Base-by-base conservation (phyloP, 2,113 vertebrate species). In the Panthera uncia region DNA sequence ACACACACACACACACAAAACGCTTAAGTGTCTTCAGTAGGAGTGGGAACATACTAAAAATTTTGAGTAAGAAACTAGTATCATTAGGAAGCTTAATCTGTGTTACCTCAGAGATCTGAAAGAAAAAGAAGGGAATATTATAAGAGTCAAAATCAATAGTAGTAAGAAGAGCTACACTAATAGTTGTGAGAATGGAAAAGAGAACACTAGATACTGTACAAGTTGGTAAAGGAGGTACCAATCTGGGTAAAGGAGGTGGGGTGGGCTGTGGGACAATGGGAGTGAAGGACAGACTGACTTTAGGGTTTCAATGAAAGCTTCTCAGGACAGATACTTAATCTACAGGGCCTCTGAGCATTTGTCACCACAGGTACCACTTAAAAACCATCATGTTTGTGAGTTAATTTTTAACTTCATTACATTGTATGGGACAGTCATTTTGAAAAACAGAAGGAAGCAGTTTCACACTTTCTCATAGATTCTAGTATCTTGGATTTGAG, bases 361-460 rank as follows among this genome's bases (percentile, higher is more conserved):
- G 16, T 19, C 61, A 69, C 7, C 10, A 29, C 74, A 66, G 41
- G 74, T 25, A 87, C n/a, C 45, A 88, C 33, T 50, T 80, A 36
- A 68, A 94, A 86, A 66, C 7, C 10, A 78, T 36, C 7, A 68
- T 66, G 25, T 45, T 61, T 27, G n/a, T 27, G 63, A 97, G 69
- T 50, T 90, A 68, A 87, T 27, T 90, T 94, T 69, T 90, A 63
- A 50, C 36, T 71, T 93, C 79, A 65, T 45, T 92, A 84, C 3
- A 52, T 48, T 76, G 5, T 23, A 36, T 29, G 31, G 45, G 50
- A 89, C 8, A 85, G 33, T 71, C 15, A 89, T 38, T 74, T 45
- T 48, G 19, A 91, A 94, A 92, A 95, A 85, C n/a, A 89, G 48
- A 95, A 89, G 57, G 38, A 86, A 94, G 21, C 25, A 83, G 29